Percentiles rank a stretch among this genome's conserved stretches.
Conservation (phyloP, 2,113 vertebrate genomes). For the Phyllopteryx taeniolatus region DNA sequence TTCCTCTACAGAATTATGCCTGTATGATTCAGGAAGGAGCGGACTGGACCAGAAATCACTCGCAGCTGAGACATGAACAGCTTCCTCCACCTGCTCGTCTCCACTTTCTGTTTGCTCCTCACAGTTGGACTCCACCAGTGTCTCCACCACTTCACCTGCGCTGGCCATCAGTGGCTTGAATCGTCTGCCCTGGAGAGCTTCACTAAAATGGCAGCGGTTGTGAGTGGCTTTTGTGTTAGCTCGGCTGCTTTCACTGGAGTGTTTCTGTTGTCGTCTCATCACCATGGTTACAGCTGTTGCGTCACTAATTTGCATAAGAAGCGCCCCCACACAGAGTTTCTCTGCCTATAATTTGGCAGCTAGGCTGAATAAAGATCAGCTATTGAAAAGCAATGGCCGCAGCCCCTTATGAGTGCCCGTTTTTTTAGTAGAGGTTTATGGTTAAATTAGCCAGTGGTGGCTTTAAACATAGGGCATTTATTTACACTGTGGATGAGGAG, state of each 20-base stretch:
- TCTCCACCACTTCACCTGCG: background rate
- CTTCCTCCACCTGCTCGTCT: background rate
- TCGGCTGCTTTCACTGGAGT: background rate
- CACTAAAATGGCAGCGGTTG: background rate
- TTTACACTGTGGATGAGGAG: too few species aligned
- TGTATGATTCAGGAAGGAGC: conserved; percentile 74
- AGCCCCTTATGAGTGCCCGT: too few species aligned
- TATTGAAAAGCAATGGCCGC: too few species aligned
- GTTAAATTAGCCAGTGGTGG: too few species aligned
- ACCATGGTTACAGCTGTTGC: background rate
- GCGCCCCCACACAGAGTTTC: too few species aligned
- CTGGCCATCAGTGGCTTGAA: background rate
- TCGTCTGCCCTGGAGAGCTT: background rate
- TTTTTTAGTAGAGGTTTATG: too few species aligned
- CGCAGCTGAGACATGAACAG: background rate
- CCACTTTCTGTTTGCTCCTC: background rate
- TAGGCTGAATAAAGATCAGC: too few species aligned
- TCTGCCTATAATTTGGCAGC: too few species aligned
- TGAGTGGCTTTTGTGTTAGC: background rate
- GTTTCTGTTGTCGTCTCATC: background rate
- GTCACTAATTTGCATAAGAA: too few species aligned
- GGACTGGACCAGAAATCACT: background rate
- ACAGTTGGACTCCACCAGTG: background rate
- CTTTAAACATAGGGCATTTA: too few species aligned
- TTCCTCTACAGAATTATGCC: conserved; percentile 74